Evolutionary conservation across 2,113 vertebrate species (phyloP), one percentile per base, ranked within the genome.

Genomic region (Nerophis lumbriciformis): DNA sequence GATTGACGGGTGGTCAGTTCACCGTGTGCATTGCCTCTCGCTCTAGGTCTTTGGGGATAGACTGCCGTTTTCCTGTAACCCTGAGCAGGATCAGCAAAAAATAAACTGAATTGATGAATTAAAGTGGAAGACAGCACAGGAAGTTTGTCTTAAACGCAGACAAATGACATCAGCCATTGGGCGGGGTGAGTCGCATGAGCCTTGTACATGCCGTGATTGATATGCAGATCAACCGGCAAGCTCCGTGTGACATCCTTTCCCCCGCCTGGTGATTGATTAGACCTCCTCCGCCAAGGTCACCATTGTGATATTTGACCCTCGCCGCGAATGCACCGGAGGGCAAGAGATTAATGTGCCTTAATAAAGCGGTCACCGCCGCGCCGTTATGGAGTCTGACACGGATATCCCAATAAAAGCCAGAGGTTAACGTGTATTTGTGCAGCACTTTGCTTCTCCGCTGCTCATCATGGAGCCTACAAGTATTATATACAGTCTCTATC

Each of bases 331-430:
- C 50, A 64, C 63, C 58, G 57, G 61, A 16, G 47, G 58, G 55
- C 21, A 58, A 58, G 66, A 82, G 82, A 86, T 80, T 75, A 85
- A 88, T 81, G 83, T 69, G 19, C 62, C 53, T 77, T 81, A 77
- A 86, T 80, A 85, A 83, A 85, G 59, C 75, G 52, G 75, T 83
- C 83, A 68, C 39, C 53, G 64, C 73, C 12, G 2, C 10, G 21
- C 44, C 11, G 67, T 78, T 72, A 71, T 72, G 58, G 57, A 66
- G 65, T 39, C 65, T 72, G 79, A 80, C 75, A 53, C 44, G 50
- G 42, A 47, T 45, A 55, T 75, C 68, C 65, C 59, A 42, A 64
- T 38, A 50, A 71, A 65, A 54, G 78, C 51, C 75, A 71, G 63
- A 83, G 85, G 83, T 82, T 81, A 87, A 83, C 76, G 49, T 21